These are phyloP conservation scores for Apocrypta bakeri DNA, from an alignment of 1,140 invertebrate species.

Conservation along the genomic window DNA sequence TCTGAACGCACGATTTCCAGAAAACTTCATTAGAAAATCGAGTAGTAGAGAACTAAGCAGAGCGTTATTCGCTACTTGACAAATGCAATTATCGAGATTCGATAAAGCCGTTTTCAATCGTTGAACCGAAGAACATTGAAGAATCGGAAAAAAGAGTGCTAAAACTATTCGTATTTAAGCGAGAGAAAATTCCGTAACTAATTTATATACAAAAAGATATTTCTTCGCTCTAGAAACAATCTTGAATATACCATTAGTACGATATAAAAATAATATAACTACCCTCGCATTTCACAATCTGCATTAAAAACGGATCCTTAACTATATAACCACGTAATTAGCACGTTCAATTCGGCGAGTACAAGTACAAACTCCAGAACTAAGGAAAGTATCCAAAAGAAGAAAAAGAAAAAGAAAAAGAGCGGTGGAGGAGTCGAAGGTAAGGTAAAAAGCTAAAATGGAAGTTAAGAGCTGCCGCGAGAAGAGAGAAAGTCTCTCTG, in stretches of 20 bases:
- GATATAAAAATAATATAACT: too few relatives aligned
- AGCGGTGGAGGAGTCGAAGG: background rate
- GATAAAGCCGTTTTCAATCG: background rate
- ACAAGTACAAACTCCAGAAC: background rate
- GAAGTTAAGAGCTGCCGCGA: slow-evolving; percentile 29
- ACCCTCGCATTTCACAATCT: background rate
- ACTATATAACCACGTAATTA: slow-evolving; percentile 7
- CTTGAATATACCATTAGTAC: too few relatives aligned
- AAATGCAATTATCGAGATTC: slow-evolving; percentile 5
- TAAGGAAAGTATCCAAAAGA: slow-evolving; percentile 3
- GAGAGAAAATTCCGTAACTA: too few relatives aligned
- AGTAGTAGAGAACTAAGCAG: too few relatives aligned
- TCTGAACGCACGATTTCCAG: too few relatives aligned
- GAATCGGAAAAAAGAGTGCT: too few relatives aligned
- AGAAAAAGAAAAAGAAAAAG: background rate
- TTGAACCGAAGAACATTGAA: too few relatives aligned
- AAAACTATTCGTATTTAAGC: too few relatives aligned
- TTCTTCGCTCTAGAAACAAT: too few relatives aligned
- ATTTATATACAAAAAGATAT: too few relatives aligned
- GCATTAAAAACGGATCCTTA: background rate
- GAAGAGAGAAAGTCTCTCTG: slow-evolving; percentile 13
- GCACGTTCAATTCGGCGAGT: slow-evolving; percentile 20
- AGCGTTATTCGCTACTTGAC: background rate
- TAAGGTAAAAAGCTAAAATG: slow-evolving; percentile 39
- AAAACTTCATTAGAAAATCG: too few relatives aligned